A percentile compares a stretch with the other conserved stretches of the same genome.
phyloP scores from a whole-genome alignment of 2,113 vertebrate species.

The Indri indri region DNA sequence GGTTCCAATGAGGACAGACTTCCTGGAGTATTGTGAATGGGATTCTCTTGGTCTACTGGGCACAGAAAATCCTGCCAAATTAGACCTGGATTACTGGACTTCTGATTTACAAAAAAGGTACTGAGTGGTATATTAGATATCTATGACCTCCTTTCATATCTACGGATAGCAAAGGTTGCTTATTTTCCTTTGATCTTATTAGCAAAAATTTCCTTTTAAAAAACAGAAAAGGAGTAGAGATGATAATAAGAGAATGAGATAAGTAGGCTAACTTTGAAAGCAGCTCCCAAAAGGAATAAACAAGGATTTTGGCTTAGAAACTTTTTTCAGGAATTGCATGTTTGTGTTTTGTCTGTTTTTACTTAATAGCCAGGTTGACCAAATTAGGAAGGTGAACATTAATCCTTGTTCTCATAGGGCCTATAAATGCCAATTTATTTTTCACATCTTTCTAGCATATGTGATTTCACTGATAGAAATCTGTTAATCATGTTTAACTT shows the following conservation, averaged over 20 bases:
- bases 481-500: not conserved
- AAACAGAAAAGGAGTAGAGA: constrained; percentile 33
- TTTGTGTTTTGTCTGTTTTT: constrained; percentile 16
- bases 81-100: constrained; percentile 52
- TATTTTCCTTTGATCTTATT: constrained; percentile 66
- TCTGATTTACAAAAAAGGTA: constrained; percentile 25
- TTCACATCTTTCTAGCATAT: not conserved
- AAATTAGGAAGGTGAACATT: constrained; percentile 28
- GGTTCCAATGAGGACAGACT: constrained; percentile 48
- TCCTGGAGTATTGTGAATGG: constrained; percentile 57
- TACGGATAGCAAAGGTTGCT: constrained; percentile 62
- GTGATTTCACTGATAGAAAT: constrained; percentile 18
- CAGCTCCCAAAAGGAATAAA: constrained; percentile 42
- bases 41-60: constrained; percentile 57
- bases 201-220: constrained; percentile 51
- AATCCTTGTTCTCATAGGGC: not conserved
- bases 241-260: constrained; percentile 62
- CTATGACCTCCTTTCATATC: constrained; percentile 51
- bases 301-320: constrained; percentile 26
- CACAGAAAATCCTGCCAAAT: constrained; percentile 60
- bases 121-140: constrained; percentile 37
- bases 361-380: not conserved
- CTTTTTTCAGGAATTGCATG: constrained; percentile 10
- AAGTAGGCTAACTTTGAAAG: constrained; percentile 61
- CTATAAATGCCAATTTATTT: not conserved